phyloP scores from a whole-genome alignment of 2,113 vertebrate genomes.

The Oostethus manadensis region DNA sequence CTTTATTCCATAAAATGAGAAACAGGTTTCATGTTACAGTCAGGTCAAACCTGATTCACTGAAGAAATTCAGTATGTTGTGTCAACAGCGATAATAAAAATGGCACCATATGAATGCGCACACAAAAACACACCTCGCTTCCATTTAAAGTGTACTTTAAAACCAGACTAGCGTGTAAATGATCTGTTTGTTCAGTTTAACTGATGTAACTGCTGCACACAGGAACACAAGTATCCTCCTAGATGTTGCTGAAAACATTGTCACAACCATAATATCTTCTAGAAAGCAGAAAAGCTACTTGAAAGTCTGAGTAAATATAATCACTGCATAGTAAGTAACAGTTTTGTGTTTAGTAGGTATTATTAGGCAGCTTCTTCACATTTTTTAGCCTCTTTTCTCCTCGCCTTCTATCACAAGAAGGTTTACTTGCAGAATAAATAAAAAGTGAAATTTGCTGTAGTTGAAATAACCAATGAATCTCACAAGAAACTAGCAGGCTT shows the following conservation, averaged over 20 bases:
- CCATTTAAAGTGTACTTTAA: slow-evolving; percentile 12
- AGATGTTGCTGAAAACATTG: background rate
- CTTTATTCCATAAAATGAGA: slow-evolving; percentile 12
- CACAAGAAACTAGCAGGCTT: too few species aligned
- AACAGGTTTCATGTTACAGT: slow-evolving; percentile 30
- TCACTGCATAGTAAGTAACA: too few species aligned
- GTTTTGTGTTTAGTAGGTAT: background rate
- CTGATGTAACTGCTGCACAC: slow-evolving; percentile 33
- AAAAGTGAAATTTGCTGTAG: too few species aligned
- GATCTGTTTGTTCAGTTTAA: slow-evolving; percentile 57
- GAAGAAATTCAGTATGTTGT: slow-evolving; percentile 51
- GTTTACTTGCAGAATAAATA: background rate
- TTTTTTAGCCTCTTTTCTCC: background rate
- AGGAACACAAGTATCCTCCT: background rate
- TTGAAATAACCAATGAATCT: too few species aligned
- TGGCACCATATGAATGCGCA: slow-evolving; percentile 7
- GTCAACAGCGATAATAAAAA: slow-evolving; percentile 51
- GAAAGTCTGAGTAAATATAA: background rate
- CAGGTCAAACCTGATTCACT: slow-evolving; percentile 53
- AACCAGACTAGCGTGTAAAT: slow-evolving; percentile 18
- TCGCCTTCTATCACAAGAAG: background rate
- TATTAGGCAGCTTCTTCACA: background rate
- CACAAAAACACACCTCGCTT: slow-evolving; percentile 7
- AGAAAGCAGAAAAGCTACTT: background rate
- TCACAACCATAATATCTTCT: background rate